phyloP scores from a whole-genome alignment of 2,888 invertebrate species.

The Phortica magna region DNA sequence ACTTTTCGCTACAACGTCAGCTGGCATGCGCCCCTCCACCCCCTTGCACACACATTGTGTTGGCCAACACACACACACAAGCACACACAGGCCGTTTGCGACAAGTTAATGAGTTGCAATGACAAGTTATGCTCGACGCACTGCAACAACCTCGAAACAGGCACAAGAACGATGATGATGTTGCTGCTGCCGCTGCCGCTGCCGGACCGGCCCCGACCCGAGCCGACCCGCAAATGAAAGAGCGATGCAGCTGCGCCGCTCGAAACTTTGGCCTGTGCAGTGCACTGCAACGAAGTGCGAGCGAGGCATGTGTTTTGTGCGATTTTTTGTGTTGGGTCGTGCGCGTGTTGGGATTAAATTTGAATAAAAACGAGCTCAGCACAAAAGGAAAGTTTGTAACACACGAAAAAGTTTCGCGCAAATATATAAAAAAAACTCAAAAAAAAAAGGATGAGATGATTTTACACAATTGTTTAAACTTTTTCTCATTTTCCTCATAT shows the following conservation, averaged over 20 bases:
- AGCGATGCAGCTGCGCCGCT: slow-evolving; percentile 8
- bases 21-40: neutral
- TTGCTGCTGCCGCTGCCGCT: too few species aligned
- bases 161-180: neutral
- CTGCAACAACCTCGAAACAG: slow-evolving; percentile 24
- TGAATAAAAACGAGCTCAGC: slow-evolving; percentile 26
- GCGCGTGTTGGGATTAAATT: slow-evolving; percentile 33
- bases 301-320: too few species aligned
- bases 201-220: neutral
- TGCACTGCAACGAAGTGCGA: too few species aligned
- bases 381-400: neutral
- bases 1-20: slow-evolving; percentile 25
- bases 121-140: slow-evolving; percentile 30
- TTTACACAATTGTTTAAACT: neutral
- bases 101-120: slow-evolving; percentile 34
- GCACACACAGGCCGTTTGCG: slow-evolving; percentile 2
- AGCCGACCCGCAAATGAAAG: neutral
- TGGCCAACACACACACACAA: neutral
- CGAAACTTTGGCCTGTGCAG: slow-evolving; percentile 17
- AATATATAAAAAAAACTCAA: neutral
- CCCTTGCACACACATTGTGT: neutral
- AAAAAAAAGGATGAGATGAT: neutral
- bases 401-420: slow-evolving; percentile 8
- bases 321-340: neutral
- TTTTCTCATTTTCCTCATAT: neutral